Conservation (phyloP, 2,888 invertebrate genomes). For the Taphrorychus bicolor region DNA sequence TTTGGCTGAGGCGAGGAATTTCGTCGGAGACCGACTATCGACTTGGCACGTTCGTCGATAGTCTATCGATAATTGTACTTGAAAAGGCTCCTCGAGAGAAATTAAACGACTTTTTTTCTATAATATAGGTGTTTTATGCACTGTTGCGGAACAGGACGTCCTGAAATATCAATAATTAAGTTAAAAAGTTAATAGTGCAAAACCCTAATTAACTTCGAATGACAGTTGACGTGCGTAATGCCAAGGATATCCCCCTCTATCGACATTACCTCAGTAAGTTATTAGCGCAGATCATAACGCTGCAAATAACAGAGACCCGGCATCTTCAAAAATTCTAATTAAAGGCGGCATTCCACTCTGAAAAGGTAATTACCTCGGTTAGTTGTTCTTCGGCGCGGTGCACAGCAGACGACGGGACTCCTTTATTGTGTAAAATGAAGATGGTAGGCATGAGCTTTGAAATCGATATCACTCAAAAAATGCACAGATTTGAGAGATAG, state of each 20-base stretch:
- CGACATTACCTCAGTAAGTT: too few relatives aligned
- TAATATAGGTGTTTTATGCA: neutral
- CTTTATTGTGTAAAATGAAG: slow-evolving; percentile 20
- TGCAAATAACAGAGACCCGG: neutral
- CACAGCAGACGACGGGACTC: slow-evolving; percentile 26
- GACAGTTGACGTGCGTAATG: neutral
- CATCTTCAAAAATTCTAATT: slow-evolving; percentile 29
- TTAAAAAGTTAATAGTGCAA: too few relatives aligned
- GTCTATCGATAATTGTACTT: neutral
- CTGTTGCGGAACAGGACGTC: too few relatives aligned
- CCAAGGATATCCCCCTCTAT: too few relatives aligned
- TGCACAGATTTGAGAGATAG: too few relatives aligned
- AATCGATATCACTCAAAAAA: neutral
- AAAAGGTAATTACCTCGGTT: slow-evolving; percentile 32
- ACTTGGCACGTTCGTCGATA: neutral
- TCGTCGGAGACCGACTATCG: slow-evolving; percentile 12
- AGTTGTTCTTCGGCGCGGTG: slow-evolving; percentile 20
- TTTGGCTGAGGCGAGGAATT: slow-evolving; percentile 38
- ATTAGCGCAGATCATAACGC: too few relatives aligned
- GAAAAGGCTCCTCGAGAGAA: neutral
- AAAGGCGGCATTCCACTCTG: slow-evolving; percentile 33
- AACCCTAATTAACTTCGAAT: too few relatives aligned
- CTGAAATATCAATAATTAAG: too few relatives aligned
- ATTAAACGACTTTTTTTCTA: neutral
- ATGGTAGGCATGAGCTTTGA: neutral